Evolutionary conservation across 2,888 invertebrate genomes (phyloP).

Genomic region (Monoplex corrugatus): DNA sequence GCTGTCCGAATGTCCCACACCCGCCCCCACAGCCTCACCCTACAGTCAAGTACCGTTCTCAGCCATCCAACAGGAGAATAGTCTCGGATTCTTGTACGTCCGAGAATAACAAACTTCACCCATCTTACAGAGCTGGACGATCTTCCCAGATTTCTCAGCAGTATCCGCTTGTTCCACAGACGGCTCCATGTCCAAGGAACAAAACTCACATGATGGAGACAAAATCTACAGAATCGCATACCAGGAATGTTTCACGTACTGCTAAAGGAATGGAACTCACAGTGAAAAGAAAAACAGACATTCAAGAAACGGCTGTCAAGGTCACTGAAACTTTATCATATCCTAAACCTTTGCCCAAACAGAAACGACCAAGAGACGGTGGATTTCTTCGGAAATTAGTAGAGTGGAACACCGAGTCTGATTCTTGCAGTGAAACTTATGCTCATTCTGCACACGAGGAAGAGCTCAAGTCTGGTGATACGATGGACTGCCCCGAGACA

Average conservation of each 20-base stretch:
- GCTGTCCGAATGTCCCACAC: not conserved
- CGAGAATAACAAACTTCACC: not conserved
- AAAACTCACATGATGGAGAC: not conserved
- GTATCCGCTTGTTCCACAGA: not conserved
- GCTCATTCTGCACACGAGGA: not conserved
- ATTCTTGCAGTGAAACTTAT: no score
- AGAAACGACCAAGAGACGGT: not conserved
- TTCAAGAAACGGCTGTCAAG: no score
- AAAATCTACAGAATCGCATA: not conserved
- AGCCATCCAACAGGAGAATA: not conserved
- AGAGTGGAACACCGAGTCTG: not conserved
- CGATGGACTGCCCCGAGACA: not conserved
- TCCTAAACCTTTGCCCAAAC: not conserved
- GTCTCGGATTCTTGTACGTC: not conserved
- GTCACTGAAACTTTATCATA: not conserved
- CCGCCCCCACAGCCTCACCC: not conserved
- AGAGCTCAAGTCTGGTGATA: no score
- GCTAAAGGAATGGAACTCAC: not conserved
- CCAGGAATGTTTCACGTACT: not conserved
- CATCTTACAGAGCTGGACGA: not conserved
- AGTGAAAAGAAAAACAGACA: not conserved
- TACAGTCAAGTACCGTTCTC: no score
- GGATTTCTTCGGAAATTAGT: not conserved
- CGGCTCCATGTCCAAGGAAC: not conserved
- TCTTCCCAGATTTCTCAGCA: not conserved